Percentiles rank a stretch among this genome's conserved stretches.
Conservation (phyloP, 1,140 invertebrate species). For the Pseudomyrmex concolor region DNA sequence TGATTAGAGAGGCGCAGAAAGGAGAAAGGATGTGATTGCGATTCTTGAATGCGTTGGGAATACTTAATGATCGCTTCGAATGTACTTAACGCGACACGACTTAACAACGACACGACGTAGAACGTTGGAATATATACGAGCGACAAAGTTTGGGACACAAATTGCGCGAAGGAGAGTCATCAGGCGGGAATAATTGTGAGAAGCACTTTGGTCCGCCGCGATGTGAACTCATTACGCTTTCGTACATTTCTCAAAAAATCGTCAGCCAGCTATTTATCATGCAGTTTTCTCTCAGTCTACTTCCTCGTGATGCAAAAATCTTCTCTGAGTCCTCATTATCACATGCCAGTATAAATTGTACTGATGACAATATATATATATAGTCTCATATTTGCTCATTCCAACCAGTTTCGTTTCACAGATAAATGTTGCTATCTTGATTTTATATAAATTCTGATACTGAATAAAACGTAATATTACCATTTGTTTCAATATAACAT, state of each 20-base stretch:
- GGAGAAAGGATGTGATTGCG: not conserved
- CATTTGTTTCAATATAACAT: no score
- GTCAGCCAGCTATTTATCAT: conserved; percentile 5
- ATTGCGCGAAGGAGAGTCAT: not conserved
- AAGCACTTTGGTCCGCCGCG: not conserved
- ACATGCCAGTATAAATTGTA: not conserved
- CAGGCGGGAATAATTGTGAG: not conserved
- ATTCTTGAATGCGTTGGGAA: not conserved
- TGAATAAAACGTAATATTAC: not conserved
- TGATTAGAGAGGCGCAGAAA: not conserved
- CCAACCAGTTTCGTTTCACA: not conserved
- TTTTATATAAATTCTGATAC: not conserved
- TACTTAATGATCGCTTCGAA: conserved; percentile 35
- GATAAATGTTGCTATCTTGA: not conserved
- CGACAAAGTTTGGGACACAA: not conserved
- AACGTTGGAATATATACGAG: not conserved
- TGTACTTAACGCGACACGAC: not conserved
- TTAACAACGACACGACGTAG: conserved; percentile 10
- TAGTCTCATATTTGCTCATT: not conserved
- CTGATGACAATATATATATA: not conserved
- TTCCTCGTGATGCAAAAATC: conserved; percentile 22
- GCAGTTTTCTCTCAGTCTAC: not conserved
- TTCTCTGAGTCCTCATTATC: conserved; percentile 1
- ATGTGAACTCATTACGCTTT: not conserved
- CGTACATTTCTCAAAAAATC: not conserved